These are phyloP conservation scores for Stenchaetothrips biformis DNA, from an alignment of 2,888 invertebrate genomes.

Conservation along the genomic window DNA sequence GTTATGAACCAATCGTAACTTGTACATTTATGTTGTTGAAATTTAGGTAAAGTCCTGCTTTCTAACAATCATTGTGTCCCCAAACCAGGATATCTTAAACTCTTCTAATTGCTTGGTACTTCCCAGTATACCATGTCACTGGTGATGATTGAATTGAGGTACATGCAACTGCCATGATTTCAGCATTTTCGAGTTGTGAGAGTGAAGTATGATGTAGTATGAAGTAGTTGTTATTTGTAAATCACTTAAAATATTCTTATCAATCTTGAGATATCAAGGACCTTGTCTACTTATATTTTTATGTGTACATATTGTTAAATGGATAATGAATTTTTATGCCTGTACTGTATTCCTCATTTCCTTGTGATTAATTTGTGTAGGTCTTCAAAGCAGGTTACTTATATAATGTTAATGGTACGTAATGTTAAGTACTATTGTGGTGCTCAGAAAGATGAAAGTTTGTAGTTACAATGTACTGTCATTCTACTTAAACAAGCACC, in stretches of 20 bases:
- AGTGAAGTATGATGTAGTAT: background rate
- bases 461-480: constrained; percentile 9
- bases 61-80: too few species aligned
- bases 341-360: constrained; percentile 9
- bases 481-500: constrained; percentile 16
- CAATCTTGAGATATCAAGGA: background rate
- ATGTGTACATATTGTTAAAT: constrained; percentile 20
- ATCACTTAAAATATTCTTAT: background rate
- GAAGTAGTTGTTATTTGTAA: background rate
- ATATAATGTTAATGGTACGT: constrained; percentile 9
- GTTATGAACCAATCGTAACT: too few species aligned
- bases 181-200: background rate
- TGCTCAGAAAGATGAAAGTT: constrained; percentile 16
- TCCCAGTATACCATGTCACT: background rate
- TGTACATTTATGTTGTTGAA: too few species aligned
- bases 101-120: background rate
- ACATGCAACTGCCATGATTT: background rate
- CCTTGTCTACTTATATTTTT: constrained; percentile 21
- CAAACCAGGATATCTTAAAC: too few species aligned
- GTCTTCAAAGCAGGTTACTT: constrained; percentile 17
- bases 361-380: constrained; percentile 15
- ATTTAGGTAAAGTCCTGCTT: too few species aligned
- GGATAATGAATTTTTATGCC: constrained; percentile 21
- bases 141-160: background rate
- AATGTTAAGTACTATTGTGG: constrained; percentile 3